Percentiles rank a stretch among this genome's conserved stretches.
These are phyloP conservation scores for Hiodon tergisus DNA, from an alignment of 2,113 vertebrate species.

Conservation along the genomic window DNA sequence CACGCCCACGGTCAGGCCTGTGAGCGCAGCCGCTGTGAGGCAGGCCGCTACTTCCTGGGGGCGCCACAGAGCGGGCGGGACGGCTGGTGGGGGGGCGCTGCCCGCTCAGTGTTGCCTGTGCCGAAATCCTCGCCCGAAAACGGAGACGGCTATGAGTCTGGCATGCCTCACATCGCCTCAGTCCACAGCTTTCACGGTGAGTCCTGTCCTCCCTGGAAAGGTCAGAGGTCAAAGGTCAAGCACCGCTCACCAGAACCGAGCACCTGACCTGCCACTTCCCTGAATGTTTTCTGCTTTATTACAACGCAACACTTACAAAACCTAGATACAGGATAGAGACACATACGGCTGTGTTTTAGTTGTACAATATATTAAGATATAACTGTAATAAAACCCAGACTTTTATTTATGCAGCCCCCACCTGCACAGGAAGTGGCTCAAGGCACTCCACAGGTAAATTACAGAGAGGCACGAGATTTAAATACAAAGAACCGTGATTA, in stretches of 20 bases:
- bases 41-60: constrained; percentile 87
- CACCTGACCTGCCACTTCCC: too few species aligned
- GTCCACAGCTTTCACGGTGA: constrained; percentile 82
- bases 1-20: constrained; percentile 70
- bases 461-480: too few species aligned
- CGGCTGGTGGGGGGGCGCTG: constrained; percentile 81
- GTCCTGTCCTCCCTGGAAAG: constrained; percentile 5
- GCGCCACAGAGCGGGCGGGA: constrained; percentile 73
- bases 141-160: constrained; percentile 72
- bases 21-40: constrained; percentile 81
- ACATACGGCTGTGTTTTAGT: too few species aligned
- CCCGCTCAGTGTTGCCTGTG: constrained; percentile 67
- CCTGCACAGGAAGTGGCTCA: too few species aligned
- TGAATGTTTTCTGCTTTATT: too few species aligned
- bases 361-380: too few species aligned
- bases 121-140: constrained; percentile 78
- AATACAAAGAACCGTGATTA: too few species aligned
- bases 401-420: too few species aligned
- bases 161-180: constrained; percentile 77
- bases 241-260: background rate
- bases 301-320: too few species aligned
- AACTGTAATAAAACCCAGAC: too few species aligned
- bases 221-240: background rate
- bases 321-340: too few species aligned
- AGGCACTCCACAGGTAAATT: too few species aligned